Conservation (phyloP, 1,140 invertebrate species). For the Aphaenogaster ashmeadi region DNA sequence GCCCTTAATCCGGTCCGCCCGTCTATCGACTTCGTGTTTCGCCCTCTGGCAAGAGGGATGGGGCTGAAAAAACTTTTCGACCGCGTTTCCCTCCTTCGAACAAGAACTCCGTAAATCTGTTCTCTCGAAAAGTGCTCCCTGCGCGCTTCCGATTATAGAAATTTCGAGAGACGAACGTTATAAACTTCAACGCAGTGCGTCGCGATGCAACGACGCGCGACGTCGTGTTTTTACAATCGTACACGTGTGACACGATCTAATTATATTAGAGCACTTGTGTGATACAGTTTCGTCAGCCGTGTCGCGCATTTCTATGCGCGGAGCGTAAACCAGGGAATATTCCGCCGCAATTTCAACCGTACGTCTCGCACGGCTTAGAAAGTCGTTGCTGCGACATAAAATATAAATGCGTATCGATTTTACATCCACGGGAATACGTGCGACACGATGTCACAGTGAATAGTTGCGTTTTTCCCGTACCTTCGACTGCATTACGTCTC, state of each 20-base stretch:
- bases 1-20: slow-evolving; percentile 20
- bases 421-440: slow-evolving; percentile 40
- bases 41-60: not conserved
- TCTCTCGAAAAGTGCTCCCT: not conserved
- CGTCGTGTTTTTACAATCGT: not conserved
- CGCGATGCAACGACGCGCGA: not conserved
- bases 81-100: not conserved
- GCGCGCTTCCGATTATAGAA: not conserved
- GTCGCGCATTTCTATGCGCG: slow-evolving; percentile 16
- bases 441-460: slow-evolving; percentile 44
- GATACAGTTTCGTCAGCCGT: slow-evolving; percentile 31
- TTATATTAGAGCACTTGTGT: not conserved
- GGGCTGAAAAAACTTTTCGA: slow-evolving; percentile 13
- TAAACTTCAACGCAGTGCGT: not conserved
- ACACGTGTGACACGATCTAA: not conserved
- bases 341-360: slow-evolving; percentile 49
- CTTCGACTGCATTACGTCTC: slow-evolving; percentile 42
- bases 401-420: slow-evolving; percentile 63
- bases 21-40: slow-evolving; percentile 20
- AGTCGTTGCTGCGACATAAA: slow-evolving; percentile 49
- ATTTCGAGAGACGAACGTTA: not conserved
- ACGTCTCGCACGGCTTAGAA: slow-evolving; percentile 47
- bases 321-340: slow-evolving; percentile 26
- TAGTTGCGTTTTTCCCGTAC: slow-evolving; percentile 34
- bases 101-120: not conserved